phyloP scores from a whole-genome alignment of 2,113 vertebrate genomes.

The Bettongia penicillata region DNA sequence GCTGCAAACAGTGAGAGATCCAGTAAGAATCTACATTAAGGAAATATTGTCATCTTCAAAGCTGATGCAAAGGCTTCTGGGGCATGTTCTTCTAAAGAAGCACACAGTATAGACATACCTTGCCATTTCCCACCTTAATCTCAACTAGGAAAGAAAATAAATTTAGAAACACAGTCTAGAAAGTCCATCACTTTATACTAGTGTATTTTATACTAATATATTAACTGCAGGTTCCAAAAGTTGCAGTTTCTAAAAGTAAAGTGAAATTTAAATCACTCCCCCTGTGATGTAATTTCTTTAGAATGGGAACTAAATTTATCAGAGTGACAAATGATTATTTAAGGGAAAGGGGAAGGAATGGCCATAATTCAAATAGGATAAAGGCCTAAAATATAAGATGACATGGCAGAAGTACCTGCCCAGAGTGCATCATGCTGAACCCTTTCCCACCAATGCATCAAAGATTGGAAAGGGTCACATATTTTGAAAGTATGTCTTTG shows the following conservation, averaged over 20 bases:
- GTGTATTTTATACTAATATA: neutral
- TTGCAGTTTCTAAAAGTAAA: neutral
- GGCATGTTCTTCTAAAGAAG: neutral
- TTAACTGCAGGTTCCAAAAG: neutral
- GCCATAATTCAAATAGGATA: neutral
- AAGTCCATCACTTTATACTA: neutral
- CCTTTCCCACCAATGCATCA: neutral
- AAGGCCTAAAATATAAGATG: neutral
- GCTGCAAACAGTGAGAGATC: too few relatives aligned
- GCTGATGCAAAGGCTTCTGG: neutral
- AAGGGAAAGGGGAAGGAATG: neutral
- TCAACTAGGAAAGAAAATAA: neutral
- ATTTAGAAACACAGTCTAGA: neutral
- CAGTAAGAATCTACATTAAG: too few relatives aligned
- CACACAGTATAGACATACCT: neutral
- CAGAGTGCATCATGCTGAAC: neutral
- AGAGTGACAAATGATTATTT: neutral
- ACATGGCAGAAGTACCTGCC: neutral
- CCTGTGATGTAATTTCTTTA: neutral
- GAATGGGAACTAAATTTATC: neutral
- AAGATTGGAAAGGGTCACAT: neutral
- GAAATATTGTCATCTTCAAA: neutral
- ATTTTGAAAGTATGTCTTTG: neutral
- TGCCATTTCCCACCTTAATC: neutral
- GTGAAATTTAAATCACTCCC: neutral